A percentile compares a stretch with the other conserved stretches of the same genome.
phyloP scores from a whole-genome alignment of 2,797 vertebrate species.

The Hoplostethus atlanticus region DNA sequence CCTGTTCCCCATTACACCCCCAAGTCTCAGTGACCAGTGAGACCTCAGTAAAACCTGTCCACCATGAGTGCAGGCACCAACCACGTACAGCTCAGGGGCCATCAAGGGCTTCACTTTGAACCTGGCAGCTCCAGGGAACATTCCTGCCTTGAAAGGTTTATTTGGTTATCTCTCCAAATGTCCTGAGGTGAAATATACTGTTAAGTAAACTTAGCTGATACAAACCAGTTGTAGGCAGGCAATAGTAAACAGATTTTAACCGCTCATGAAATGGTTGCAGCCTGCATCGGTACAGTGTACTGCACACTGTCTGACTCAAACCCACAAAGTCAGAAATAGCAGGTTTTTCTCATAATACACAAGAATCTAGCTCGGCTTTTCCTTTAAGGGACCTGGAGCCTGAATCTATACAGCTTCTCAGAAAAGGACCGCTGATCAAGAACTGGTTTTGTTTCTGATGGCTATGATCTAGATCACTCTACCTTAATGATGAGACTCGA shows the following conservation, averaged over 20 bases:
- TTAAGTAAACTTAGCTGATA: constrained; percentile 83
- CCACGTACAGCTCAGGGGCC: constrained; percentile 52
- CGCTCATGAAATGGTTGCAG: constrained; percentile 65
- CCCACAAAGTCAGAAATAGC: constrained; percentile 46
- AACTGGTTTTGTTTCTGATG: constrained; percentile 28
- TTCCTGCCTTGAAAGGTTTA: constrained; percentile 82
- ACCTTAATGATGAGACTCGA: constrained; percentile 8
- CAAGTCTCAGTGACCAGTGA: constrained; percentile 61
- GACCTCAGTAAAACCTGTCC: constrained; percentile 72
- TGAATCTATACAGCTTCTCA: constrained; percentile 31
- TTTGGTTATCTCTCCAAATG: constrained; percentile 84
- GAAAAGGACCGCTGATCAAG: background rate
- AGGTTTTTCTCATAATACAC: constrained; percentile 57
- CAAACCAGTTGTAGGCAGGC: constrained; percentile 82
- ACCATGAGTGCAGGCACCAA: constrained; percentile 64
- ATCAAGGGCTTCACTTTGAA: constrained; percentile 72
- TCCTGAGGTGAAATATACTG: constrained; percentile 81
- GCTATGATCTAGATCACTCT: constrained; percentile 7
- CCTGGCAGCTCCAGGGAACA: constrained; percentile 78
- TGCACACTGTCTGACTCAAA: constrained; percentile 61
- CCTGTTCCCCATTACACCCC: constrained; percentile 49
- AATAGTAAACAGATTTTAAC: constrained; percentile 81
- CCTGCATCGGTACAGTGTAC: constrained; percentile 42
- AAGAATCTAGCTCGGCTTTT: constrained; percentile 31
- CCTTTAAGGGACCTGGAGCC: constrained; percentile 24